Percentiles rank a stretch among this genome's conserved stretches.
Evolutionary conservation across 1,140 invertebrate species (phyloP).

Genomic region (Solenopsis fugax): DNA sequence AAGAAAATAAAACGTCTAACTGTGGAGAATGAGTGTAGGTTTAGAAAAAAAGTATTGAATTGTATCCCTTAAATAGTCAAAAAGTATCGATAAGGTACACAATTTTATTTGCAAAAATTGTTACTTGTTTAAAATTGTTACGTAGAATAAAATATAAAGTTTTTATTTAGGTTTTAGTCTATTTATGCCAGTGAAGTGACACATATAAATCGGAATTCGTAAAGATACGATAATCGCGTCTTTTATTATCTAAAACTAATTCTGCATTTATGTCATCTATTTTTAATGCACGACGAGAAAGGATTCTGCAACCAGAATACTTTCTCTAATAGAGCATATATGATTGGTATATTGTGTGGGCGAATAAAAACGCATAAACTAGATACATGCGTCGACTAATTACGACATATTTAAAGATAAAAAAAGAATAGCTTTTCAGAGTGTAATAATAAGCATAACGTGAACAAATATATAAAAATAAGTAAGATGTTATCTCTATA

Average conservation of each 20-base stretch:
- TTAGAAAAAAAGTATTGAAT: neutral
- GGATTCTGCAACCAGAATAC: neutral
- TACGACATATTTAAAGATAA: conserved; percentile 6
- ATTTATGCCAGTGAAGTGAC: neutral
- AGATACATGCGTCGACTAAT: neutral
- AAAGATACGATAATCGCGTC: neutral
- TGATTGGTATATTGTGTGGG: neutral
- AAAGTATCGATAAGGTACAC: neutral
- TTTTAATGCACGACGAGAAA: conserved; percentile 25
- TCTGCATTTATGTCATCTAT: neutral
- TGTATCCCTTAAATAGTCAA: no score
- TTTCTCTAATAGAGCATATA: neutral
- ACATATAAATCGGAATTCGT: conserved; percentile 16
- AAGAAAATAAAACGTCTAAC: neutral
- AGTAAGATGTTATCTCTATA: neutral
- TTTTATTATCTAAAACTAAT: conserved; percentile 28
- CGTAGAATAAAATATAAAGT: neutral
- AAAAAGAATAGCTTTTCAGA: neutral
- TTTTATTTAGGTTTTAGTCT: neutral
- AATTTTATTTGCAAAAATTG: neutral
- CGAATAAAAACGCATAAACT: conserved; percentile 3
- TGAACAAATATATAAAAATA: conserved; percentile 5
- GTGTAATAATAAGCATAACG: neutral
- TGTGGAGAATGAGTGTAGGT: neutral
- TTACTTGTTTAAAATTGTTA: neutral